These are phyloP conservation scores for Drosophila parvula DNA, from an alignment of 1,140 invertebrate species.

Conservation along the genomic window DNA sequence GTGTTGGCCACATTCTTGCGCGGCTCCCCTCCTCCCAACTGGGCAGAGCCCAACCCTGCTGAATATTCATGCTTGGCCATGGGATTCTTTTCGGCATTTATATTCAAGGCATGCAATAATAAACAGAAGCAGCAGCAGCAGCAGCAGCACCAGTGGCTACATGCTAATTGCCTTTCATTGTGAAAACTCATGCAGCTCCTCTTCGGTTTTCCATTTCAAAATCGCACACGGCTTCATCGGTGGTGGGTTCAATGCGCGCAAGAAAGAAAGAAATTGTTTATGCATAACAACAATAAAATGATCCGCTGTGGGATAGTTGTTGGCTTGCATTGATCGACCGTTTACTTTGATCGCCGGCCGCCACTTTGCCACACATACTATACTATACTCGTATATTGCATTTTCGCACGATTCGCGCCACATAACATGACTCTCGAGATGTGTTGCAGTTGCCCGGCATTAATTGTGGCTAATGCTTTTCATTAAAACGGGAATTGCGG, in stretches of 20 bases:
- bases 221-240: conserved; percentile 37
- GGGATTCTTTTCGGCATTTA: conserved; percentile 23
- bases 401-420: conserved; percentile 43
- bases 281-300: conserved; percentile 45
- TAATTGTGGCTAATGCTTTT: conserved; percentile 40
- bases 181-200: conserved; percentile 15
- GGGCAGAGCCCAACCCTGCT: conserved; percentile 6
- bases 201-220: conserved; percentile 40
- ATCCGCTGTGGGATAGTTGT: conserved; percentile 18
- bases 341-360: conserved; percentile 35
- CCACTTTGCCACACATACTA: background rate
- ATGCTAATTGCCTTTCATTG: conserved; percentile 42
- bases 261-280: conserved; percentile 33
- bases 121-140: conserved; percentile 12
- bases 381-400: too few species aligned
- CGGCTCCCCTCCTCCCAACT: background rate
- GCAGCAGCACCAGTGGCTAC: background rate
- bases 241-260: conserved; percentile 40
- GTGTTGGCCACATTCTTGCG: conserved; percentile 35
- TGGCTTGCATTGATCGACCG: conserved; percentile 27
- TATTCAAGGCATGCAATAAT: conserved; percentile 32
- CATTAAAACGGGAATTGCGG: conserved; percentile 31
- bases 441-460: conserved; percentile 27
- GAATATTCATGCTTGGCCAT: conserved; percentile 42
- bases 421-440: background rate